phyloP scores from a whole-genome alignment of 2,888 invertebrate species.

The Dorcus parallelipipedus region DNA sequence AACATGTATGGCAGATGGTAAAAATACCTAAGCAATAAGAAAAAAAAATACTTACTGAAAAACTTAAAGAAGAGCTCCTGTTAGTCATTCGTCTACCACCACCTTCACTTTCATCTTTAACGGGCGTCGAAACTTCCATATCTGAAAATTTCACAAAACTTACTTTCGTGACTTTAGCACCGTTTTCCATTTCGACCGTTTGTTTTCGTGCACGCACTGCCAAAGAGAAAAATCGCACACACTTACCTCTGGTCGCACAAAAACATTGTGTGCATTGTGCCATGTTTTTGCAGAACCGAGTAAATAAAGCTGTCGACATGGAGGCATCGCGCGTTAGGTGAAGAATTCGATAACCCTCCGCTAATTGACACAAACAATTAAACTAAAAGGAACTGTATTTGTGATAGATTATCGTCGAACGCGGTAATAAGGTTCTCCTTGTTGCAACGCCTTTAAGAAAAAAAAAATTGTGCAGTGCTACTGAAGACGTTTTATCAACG shows the following conservation, averaged over 20 bases:
- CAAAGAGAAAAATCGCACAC: not conserved
- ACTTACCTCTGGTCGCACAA: not conserved
- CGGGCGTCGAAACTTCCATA: conserved; percentile 18
- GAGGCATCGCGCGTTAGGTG: no score
- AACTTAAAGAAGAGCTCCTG: conserved; percentile 17
- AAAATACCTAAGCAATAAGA: not conserved
- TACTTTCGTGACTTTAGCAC: not conserved
- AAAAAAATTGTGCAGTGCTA: no score
- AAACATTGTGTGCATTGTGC: not conserved
- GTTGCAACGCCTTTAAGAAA: no score
- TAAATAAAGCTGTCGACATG: no score
- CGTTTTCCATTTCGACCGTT: conserved; percentile 1
- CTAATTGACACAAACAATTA: no score
- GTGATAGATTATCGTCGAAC: no score
- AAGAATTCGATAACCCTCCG: no score
- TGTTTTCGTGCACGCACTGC: not conserved
- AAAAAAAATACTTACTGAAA: conserved; percentile 18
- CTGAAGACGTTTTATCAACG: no score
- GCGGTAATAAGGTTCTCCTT: no score
- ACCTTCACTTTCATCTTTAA: conserved; percentile 15
- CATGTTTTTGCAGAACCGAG: not conserved
- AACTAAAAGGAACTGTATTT: no score
- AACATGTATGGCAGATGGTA: no score
- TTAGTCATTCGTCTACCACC: conserved; percentile 10
- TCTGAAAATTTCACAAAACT: conserved; percentile 11